Evolutionary conservation across 2,888 invertebrate genomes (phyloP).

Genomic region (Polydrusus cervinus): DNA sequence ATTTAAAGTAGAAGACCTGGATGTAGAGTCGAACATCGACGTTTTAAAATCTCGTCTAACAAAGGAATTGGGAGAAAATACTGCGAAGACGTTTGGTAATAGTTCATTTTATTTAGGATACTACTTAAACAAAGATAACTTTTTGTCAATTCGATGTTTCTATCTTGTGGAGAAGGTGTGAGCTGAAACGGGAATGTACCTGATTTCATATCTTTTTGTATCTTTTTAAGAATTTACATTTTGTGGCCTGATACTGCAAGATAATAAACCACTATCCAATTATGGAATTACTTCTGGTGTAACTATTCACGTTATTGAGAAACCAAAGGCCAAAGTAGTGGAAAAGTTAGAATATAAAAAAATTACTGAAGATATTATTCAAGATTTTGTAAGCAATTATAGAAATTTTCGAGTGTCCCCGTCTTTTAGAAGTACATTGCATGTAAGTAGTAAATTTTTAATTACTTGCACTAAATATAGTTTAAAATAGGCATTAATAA

Average conservation of each 20-base stretch:
- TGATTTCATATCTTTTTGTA: background rate
- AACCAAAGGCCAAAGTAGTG: conserved; percentile 67
- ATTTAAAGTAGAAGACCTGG: conserved; percentile 76
- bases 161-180: no score
- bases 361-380: conserved; percentile 76
- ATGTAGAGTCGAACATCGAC: conserved; percentile 77
- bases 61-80: conserved; percentile 44
- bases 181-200: no score
- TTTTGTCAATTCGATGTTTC: background rate
- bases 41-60: conserved; percentile 70
- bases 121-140: no score
- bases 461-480: no score
- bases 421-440: conserved; percentile 79
- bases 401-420: conserved; percentile 76
- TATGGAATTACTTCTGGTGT: conserved; percentile 77
- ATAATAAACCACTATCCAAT: conserved; percentile 76
- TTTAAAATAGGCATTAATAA: no score
- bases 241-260: conserved; percentile 81
- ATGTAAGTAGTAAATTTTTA: conserved; percentile 73
- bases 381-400: conserved; percentile 77
- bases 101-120: no score
- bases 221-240: conserved; percentile 78
- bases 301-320: conserved; percentile 75
- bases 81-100: conserved; percentile 40
- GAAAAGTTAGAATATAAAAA: conserved; percentile 68